A percentile compares a stretch with the other conserved stretches of the same genome.
phyloP scores from a whole-genome alignment of 1,140 invertebrate species.

The Drosophila auraria region DNA sequence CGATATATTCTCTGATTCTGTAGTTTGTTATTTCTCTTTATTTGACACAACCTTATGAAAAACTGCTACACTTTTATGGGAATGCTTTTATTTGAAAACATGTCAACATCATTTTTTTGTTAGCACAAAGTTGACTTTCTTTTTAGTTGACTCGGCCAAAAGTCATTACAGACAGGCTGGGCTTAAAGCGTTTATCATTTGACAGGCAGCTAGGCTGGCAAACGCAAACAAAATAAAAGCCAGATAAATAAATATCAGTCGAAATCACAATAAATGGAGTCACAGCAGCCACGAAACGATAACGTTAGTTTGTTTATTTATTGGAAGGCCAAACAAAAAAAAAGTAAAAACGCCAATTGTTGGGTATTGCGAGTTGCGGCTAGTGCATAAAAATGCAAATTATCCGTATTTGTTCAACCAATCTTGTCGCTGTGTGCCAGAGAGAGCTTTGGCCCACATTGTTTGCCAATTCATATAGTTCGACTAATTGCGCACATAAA shows the following conservation, averaged over 20 bases:
- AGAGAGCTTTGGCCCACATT: constrained; percentile 31
- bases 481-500: constrained; percentile 72
- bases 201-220: constrained; percentile 40
- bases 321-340: constrained; percentile 26
- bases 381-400: constrained; percentile 62
- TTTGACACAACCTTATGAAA: too few species aligned
- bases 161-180: background rate
- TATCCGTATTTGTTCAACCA: constrained; percentile 55
- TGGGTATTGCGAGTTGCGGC: constrained; percentile 15
- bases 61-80: too few species aligned
- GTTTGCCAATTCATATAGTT: constrained; percentile 49
- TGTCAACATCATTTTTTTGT: background rate
- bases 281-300: constrained; percentile 43
- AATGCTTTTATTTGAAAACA: too few species aligned
- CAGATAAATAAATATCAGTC: constrained; percentile 44
- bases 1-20: too few species aligned
- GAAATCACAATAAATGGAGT: constrained; percentile 48
- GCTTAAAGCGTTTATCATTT: constrained; percentile 41
- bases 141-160: constrained; percentile 3
- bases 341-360: constrained; percentile 38
- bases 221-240: constrained; percentile 33
- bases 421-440: constrained; percentile 36
- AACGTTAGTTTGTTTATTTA: constrained; percentile 56
- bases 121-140: background rate
- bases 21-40: too few species aligned